Conservation (phyloP, 2,888 invertebrate genomes). For the Zaprionus obscuricornis region DNA sequence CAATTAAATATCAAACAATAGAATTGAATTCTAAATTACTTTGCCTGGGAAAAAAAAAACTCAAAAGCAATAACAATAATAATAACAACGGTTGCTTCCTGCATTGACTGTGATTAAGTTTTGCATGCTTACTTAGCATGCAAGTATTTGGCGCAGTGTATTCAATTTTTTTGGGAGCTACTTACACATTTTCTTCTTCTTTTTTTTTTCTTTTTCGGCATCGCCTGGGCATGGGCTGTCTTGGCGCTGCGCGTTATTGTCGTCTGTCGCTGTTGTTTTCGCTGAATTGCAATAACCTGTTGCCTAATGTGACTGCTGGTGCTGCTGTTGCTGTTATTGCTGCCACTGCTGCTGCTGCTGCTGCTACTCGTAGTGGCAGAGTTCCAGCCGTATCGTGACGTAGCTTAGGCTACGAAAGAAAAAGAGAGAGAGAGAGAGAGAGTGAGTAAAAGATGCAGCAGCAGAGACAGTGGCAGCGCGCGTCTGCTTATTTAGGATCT, state of each 20-base stretch:
- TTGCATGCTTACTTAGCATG: constrained; percentile 21
- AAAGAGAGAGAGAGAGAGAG: too few relatives aligned
- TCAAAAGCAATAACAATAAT: neutral
- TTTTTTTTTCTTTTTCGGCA: constrained; percentile 28
- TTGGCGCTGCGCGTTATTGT: constrained; percentile 46
- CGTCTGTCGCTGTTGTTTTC: constrained; percentile 62
- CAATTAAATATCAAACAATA: too few relatives aligned
- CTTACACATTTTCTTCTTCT: constrained; percentile 52
- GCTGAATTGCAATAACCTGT: constrained; percentile 80
- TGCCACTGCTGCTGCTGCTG: neutral
- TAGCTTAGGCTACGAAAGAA: constrained; percentile 2
- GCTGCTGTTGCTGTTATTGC: constrained; percentile 6
- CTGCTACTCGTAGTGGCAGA: constrained; percentile 35
- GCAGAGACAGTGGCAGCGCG: constrained; percentile 12
- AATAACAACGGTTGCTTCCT: too few relatives aligned
- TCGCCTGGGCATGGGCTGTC: constrained; percentile 22
- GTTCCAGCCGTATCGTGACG: constrained; percentile 44
- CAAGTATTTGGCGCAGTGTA: constrained; percentile 64
- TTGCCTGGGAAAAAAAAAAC: too few relatives aligned
- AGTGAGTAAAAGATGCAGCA: neutral
- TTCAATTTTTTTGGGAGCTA: constrained; percentile 66
- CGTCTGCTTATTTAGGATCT: constrained; percentile 75
- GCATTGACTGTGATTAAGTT: too few relatives aligned
- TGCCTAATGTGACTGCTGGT: constrained; percentile 66
- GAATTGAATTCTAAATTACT: too few relatives aligned